Evolutionary conservation across 2,888 invertebrate genomes (phyloP).

Genomic region (Hyposoter dolosus): DNA sequence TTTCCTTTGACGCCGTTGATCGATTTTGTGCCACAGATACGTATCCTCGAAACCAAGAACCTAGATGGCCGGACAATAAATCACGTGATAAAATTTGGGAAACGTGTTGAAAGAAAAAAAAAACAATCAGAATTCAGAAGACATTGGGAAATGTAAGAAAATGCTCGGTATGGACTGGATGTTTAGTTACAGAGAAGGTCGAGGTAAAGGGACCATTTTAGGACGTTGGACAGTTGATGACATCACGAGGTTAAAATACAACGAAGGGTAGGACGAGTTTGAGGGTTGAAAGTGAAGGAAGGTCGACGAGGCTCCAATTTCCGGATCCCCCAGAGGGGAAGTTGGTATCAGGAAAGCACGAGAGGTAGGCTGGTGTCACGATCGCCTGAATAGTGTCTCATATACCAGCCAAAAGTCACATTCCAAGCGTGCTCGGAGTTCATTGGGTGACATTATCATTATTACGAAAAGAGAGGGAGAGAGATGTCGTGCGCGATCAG

Average conservation of each 20-base stretch:
- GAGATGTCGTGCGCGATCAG: conserved; percentile 16
- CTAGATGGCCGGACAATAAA: conserved; percentile 81
- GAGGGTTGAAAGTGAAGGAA: conserved; percentile 40
- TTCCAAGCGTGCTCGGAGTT: conserved; percentile 62
- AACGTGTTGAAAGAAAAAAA: neutral
- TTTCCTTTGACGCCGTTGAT: conserved; percentile 87
- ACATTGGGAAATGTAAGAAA: neutral
- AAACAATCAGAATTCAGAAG: neutral
- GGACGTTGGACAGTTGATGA: conserved; percentile 34
- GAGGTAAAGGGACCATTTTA: neutral
- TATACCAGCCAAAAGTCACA: conserved; percentile 66
- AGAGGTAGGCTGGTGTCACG: conserved; percentile 73
- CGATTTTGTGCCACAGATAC: conserved; percentile 88
- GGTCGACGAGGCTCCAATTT: conserved; percentile 54
- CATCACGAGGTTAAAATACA: conserved; percentile 26
- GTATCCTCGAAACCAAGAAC: conserved; percentile 89
- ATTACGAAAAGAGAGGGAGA: conserved; percentile 51
- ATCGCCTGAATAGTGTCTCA: conserved; percentile 55
- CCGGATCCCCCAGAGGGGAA: conserved; percentile 75
- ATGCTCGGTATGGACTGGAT: neutral
- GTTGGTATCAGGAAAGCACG: conserved; percentile 78
- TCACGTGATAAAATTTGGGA: neutral
- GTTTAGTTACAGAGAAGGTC: neutral
- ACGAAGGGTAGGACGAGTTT: conserved; percentile 24
- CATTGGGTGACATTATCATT: conserved; percentile 65